phyloP scores from a whole-genome alignment of 2,797 vertebrate genomes.

The Halcyon chelicuti region DNA sequence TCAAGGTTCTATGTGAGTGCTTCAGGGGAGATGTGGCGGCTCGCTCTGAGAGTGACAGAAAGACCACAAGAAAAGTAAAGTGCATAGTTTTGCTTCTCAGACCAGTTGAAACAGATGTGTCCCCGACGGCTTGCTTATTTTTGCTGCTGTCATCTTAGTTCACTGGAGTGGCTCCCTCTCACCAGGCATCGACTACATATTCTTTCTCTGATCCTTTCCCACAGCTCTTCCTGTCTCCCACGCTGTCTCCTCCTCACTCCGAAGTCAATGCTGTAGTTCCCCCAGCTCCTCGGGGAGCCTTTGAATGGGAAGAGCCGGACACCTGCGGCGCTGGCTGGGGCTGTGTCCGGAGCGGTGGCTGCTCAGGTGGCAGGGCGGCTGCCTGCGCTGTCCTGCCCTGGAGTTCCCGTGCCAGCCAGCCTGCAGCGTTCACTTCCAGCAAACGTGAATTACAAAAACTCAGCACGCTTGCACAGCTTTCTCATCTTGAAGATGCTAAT shows the following conservation, averaged over 20 bases:
- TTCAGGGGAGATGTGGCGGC: background rate
- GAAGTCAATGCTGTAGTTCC: background rate
- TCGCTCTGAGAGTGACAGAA: background rate
- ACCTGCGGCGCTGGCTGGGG: slow-evolving; percentile 33
- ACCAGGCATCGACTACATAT: slow-evolving; percentile 3
- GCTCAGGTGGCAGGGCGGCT: slow-evolving; percentile 33
- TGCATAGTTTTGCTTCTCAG: background rate
- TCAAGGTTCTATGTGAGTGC: background rate
- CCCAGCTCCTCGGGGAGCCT: background rate
- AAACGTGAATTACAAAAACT: background rate
- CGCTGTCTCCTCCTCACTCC: slow-evolving; percentile 5
- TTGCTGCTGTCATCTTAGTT: slow-evolving; percentile 16
- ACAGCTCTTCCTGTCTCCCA: slow-evolving; percentile 40
- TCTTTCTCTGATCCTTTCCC: slow-evolving; percentile 39
- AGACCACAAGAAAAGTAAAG: background rate
- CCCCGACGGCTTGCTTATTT: slow-evolving; percentile 23
- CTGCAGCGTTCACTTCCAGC: background rate
- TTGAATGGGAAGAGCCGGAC: slow-evolving; percentile 48
- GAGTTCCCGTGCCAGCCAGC: slow-evolving; percentile 20
- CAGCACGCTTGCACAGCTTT: background rate
- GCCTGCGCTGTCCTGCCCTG: slow-evolving; percentile 4
- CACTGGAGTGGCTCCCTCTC: slow-evolving; percentile 25
- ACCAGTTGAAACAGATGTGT: background rate
- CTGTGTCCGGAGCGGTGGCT: background rate
- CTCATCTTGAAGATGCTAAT: background rate